phyloP scores from a whole-genome alignment of 1,140 invertebrate species.

The Ceratoteleas bidentatus region DNA sequence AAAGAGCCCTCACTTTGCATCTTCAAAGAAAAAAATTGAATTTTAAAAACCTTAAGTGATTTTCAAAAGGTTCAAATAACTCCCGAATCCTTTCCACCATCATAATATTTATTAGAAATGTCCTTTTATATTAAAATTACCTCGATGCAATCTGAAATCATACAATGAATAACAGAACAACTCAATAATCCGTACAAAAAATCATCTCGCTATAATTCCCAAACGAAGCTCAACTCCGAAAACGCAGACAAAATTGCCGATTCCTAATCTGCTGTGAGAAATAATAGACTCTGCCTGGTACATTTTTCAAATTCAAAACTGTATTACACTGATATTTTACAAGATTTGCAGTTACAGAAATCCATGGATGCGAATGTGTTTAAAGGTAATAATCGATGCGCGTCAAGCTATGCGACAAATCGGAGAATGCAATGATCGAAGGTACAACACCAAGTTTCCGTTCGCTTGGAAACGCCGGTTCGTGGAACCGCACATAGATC shows the following conservation, averaged over 20 bases:
- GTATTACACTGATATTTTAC: slow-evolving; percentile 12
- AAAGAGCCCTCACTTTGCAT: too few species aligned
- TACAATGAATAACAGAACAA: slow-evolving; percentile 8
- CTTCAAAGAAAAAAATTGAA: too few species aligned
- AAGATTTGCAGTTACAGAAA: background rate
- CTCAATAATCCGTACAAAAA: background rate
- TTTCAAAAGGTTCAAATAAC: too few species aligned
- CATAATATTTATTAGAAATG: background rate
- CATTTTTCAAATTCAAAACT: slow-evolving; percentile 14
- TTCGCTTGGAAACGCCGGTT: background rate
- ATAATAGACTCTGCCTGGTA: background rate
- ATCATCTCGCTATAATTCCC: too few species aligned
- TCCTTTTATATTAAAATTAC: background rate
- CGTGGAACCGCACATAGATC: background rate
- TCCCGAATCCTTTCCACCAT: too few species aligned
- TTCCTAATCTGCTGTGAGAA: background rate
- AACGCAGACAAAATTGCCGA: background rate
- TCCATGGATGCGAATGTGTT: background rate
- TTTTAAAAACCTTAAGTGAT: too few species aligned
- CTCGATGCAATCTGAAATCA: background rate
- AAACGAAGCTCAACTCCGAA: background rate
- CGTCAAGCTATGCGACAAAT: background rate
- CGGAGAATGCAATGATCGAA: background rate
- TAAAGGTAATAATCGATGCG: background rate
- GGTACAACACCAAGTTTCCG: background rate